Percentiles rank a stretch among this genome's conserved stretches.
Evolutionary conservation across 2,888 invertebrate genomes (phyloP).

Genomic region (Papilio gigon): DNA sequence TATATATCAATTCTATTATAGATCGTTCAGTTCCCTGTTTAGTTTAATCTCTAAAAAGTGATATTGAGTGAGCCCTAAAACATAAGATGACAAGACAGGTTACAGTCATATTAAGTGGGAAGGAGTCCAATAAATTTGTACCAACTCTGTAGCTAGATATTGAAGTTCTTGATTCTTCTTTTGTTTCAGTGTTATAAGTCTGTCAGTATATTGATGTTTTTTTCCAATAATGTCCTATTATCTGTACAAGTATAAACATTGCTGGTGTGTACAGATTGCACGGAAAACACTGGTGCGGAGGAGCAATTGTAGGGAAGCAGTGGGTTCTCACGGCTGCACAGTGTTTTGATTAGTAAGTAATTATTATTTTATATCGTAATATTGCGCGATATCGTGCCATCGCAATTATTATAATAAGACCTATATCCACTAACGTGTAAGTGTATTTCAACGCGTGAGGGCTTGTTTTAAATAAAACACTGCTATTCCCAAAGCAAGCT

Average conservation of each 20-base stretch:
- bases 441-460: no score
- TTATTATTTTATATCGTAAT: not conserved
- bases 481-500: no score
- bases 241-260: slow-evolving; percentile 11
- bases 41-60: no score
- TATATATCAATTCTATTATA: no score
- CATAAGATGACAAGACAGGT: no score
- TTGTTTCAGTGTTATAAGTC: not conserved
- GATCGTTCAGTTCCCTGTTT: no score
- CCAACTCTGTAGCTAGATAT: no score
- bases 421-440: not conserved
- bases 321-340: slow-evolving; percentile 75
- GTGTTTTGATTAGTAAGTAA: slow-evolving; percentile 77
- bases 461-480: no score
- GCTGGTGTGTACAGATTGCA: slow-evolving; percentile 59
- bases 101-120: no score
- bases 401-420: not conserved
- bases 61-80: no score
- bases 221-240: not conserved
- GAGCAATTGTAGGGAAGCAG: slow-evolving; percentile 66
- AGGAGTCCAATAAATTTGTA: no score
- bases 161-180: not conserved
- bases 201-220: not conserved
- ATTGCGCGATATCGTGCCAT: not conserved
- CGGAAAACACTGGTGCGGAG: slow-evolving; percentile 77